These are phyloP conservation scores for Dendroctonus valens DNA, from an alignment of 1,140 invertebrate species.

Conservation along the genomic window DNA sequence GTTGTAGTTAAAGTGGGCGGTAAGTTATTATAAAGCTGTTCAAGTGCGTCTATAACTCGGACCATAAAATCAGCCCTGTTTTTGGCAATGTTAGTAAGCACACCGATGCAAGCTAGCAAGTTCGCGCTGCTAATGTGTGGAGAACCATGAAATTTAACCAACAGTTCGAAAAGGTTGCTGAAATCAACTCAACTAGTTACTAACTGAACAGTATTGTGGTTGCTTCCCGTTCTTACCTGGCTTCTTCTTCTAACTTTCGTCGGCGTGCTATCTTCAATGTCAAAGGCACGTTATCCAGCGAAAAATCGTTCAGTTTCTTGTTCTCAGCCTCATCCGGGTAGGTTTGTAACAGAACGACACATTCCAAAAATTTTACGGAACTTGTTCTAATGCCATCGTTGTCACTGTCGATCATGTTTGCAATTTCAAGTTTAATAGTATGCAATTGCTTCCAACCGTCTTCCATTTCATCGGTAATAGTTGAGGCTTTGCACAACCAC, in stretches of 20 bases:
- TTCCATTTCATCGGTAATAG: slow-evolving; percentile 76
- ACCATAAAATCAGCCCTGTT: slow-evolving; percentile 84
- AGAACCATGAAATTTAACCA: slow-evolving; percentile 92
- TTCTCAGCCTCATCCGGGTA: slow-evolving; percentile 69
- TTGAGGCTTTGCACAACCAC: slow-evolving; percentile 77
- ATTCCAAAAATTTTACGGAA: slow-evolving; percentile 94
- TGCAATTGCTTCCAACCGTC: slow-evolving; percentile 82
- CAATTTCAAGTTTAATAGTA: slow-evolving; percentile 80
- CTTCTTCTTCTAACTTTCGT: slow-evolving; percentile 91
- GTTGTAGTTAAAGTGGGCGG: slow-evolving; percentile 94
- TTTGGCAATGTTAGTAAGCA: slow-evolving; percentile 85
- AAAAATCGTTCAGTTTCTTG: slow-evolving; percentile 74
- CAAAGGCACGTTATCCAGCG: slow-evolving; percentile 79
- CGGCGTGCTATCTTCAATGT: slow-evolving; percentile 80
- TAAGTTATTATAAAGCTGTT: slow-evolving; percentile 73
- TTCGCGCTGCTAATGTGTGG: slow-evolving; percentile 94
- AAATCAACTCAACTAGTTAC: slow-evolving; percentile 42
- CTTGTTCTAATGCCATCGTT: slow-evolving; percentile 97
- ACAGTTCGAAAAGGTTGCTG: slow-evolving; percentile 80
- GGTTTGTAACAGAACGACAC: slow-evolving; percentile 86
- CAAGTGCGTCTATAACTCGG: slow-evolving; percentile 78
- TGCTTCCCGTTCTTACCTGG: slow-evolving; percentile 57
- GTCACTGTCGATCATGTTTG: slow-evolving; percentile 92
- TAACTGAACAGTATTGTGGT: slow-evolving; percentile 22
- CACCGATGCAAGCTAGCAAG: slow-evolving; percentile 95